Percentiles rank a stretch among this genome's conserved stretches.
phyloP scores from a whole-genome alignment of 1,140 invertebrate genomes.

The Meloidogyne chitwoodi region DNA sequence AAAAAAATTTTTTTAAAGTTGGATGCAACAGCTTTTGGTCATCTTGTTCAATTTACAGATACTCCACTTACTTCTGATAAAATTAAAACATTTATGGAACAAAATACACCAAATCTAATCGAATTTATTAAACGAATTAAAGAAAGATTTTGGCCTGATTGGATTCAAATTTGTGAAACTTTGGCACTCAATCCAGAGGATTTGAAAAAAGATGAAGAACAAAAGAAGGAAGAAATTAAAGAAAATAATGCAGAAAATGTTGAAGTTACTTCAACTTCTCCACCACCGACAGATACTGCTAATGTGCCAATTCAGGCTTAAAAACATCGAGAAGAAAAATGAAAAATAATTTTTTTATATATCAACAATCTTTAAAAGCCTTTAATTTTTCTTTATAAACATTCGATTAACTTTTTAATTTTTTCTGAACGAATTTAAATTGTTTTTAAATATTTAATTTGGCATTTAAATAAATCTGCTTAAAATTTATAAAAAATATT shows the following conservation, averaged over 20 bases:
- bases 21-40: conserved; percentile 34
- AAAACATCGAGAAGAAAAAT: neutral
- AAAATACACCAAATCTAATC: conserved; percentile 38
- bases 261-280: neutral
- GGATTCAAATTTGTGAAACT: conserved; percentile 27
- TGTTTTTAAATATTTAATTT: no score
- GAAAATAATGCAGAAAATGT: neutral
- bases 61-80: conserved; percentile 18
- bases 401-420: no score
- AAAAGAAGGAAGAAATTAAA: neutral
- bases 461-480: no score
- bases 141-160: conserved; percentile 38
- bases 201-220: neutral
- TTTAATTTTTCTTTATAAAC: no score
- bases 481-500: no score
- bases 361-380: neutral
- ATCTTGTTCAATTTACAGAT: conserved; percentile 22
- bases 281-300: neutral
- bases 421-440: no score
- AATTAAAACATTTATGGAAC: conserved; percentile 41
- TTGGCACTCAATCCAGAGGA: conserved; percentile 39
- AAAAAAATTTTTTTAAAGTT: conserved; percentile 23
- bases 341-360: neutral
- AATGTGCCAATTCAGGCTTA: neutral
- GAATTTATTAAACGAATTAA: conserved; percentile 35